Evolutionary conservation across 2,888 invertebrate species (phyloP).

Genomic region (Ichneumoninae sp.): DNA sequence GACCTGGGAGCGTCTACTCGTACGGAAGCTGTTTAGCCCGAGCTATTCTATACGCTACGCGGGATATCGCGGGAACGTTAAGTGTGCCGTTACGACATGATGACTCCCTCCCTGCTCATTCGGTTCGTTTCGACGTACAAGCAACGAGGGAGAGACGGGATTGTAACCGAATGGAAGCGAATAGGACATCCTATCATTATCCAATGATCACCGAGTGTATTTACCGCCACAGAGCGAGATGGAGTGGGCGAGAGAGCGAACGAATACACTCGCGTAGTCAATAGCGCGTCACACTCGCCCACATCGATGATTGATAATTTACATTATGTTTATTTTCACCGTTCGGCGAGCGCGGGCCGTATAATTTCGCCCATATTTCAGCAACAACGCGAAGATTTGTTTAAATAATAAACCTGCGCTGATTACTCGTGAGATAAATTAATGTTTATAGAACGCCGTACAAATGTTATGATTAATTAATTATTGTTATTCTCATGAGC

Average conservation of each 20-base stretch:
- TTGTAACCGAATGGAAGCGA: conserved; percentile 76
- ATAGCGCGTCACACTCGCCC: not conserved
- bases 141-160: conserved; percentile 72
- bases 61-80: conserved; percentile 46
- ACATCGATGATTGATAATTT: not conserved
- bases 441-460: not conserved
- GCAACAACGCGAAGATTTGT: not conserved
- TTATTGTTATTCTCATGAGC: too few species aligned
- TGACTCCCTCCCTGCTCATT: conserved; percentile 50
- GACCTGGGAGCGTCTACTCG: conserved; percentile 22
- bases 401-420: not conserved
- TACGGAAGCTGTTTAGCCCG: conserved; percentile 58
- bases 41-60: conserved; percentile 42
- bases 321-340: not conserved
- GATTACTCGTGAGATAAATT: not conserved
- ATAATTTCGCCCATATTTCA: not conserved
- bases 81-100: conserved; percentile 53
- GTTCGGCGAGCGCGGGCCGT: not conserved
- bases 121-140: conserved; percentile 47
- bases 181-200: conserved; percentile 82
- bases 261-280: not conserved
- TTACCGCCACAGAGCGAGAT: conserved; percentile 68
- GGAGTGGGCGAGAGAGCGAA: conserved; percentile 38
- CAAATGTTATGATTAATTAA: too few species aligned
- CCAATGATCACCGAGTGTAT: conserved; percentile 79